Evolutionary conservation across 2,113 vertebrate genomes (phyloP).

Genomic region (Aleadryas rufinucha): DNA sequence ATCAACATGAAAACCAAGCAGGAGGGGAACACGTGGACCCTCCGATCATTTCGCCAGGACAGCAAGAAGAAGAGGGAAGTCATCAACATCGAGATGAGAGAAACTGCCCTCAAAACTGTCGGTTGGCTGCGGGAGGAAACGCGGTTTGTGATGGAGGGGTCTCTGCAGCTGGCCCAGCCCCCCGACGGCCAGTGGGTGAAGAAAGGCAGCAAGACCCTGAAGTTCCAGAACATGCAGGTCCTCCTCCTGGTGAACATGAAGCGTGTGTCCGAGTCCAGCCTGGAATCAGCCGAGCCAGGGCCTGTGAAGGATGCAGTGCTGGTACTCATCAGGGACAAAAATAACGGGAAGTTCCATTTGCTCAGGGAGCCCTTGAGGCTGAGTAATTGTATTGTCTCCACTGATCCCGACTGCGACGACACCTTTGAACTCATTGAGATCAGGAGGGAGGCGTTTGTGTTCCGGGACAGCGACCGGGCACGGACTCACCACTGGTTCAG

Average conservation of each 20-base stretch:
- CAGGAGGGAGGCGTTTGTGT: slow-evolving; percentile 85
- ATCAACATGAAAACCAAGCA: slow-evolving; percentile 94
- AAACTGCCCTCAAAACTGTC: slow-evolving; percentile 85
- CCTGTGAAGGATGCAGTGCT: slow-evolving; percentile 81
- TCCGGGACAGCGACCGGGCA: slow-evolving; percentile 83
- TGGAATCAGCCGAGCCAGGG: slow-evolving; percentile 61
- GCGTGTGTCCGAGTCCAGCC: slow-evolving; percentile 54
- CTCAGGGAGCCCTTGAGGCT: slow-evolving; percentile 87
- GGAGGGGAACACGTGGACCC: slow-evolving; percentile 86
- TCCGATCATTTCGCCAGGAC: slow-evolving; percentile 88
- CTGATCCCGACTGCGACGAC: slow-evolving; percentile 84
- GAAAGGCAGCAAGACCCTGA: slow-evolving; percentile 88
- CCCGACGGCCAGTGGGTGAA: slow-evolving; percentile 88
- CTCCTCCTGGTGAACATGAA: slow-evolving; percentile 84
- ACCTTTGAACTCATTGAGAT: slow-evolving; percentile 91
- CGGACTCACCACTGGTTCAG: slow-evolving; percentile 91
- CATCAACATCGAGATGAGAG: slow-evolving; percentile 88
- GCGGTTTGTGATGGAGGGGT: slow-evolving; percentile 87
- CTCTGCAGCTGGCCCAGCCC: slow-evolving; percentile 86
- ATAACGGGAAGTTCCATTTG: slow-evolving; percentile 86
- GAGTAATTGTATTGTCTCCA: slow-evolving; percentile 86
- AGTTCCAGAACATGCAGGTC: slow-evolving; percentile 89
- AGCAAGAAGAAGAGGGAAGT: slow-evolving; percentile 88
- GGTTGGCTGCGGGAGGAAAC: slow-evolving; percentile 88
- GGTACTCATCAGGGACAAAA: slow-evolving; percentile 90